phyloP scores from a whole-genome alignment of 2,113 vertebrate species.

The Petromus typicus region DNA sequence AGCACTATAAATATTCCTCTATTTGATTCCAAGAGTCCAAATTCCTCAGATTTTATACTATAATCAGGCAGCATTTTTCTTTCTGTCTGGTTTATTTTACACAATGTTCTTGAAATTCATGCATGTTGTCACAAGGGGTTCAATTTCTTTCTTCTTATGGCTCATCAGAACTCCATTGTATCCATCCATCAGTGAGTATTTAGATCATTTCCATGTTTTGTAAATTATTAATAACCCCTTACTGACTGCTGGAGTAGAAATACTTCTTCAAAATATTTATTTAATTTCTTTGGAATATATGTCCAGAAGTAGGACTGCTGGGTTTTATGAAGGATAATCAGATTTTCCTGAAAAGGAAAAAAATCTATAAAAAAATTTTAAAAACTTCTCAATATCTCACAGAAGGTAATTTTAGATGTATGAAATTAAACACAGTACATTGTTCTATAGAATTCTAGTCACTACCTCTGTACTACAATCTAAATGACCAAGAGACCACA shows the following conservation, averaged over 20 bases:
- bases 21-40: neutral
- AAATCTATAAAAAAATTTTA: neutral
- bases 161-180: neutral
- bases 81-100: neutral
- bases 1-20: neutral
- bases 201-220: neutral
- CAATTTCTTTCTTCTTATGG: neutral
- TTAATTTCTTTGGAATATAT: neutral
- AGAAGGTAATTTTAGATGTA: neutral
- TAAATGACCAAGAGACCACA: neutral
- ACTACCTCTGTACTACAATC: neutral
- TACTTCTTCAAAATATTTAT: neutral
- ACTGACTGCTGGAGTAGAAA: neutral
- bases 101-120: neutral
- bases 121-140: neutral
- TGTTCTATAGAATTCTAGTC: neutral
- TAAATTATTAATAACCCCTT: neutral
- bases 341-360: neutral
- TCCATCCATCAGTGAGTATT: neutral
- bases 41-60: neutral
- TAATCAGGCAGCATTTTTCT: neutral
- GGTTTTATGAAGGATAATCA: neutral
- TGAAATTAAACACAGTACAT: neutral
- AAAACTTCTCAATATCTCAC: neutral
- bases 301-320: neutral